Percentiles rank a stretch among this genome's conserved stretches.
phyloP scores from a whole-genome alignment of 2,888 invertebrate species.

The Omphaloscelis lunosa region DNA sequence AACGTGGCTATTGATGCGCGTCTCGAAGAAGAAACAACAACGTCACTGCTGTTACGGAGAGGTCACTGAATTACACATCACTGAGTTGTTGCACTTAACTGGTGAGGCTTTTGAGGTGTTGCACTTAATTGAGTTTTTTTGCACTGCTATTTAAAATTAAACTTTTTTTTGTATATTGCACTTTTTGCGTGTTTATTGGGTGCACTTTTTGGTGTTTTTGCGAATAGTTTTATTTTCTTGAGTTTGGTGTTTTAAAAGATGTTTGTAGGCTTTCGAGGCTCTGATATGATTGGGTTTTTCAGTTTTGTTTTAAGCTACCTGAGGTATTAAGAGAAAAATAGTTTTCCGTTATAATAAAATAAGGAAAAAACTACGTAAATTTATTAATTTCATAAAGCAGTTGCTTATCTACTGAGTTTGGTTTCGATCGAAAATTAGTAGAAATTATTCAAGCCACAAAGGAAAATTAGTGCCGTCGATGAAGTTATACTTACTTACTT shows the following conservation, averaged over 20 bases:
- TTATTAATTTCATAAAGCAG: background rate
- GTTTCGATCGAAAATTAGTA: background rate
- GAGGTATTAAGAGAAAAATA: background rate
- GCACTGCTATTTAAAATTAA: background rate
- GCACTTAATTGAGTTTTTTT: conserved; percentile 31
- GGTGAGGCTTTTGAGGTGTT: conserved; percentile 21
- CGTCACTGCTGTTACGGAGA: conserved; percentile 44
- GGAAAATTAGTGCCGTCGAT: background rate
- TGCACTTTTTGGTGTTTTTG: background rate
- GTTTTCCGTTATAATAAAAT: background rate
- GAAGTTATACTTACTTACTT: background rate
- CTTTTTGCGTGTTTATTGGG: background rate
- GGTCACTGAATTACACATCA: conserved; percentile 49
- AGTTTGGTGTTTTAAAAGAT: background rate
- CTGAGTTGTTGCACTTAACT: conserved; percentile 37
- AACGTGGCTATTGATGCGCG: conserved; percentile 70
- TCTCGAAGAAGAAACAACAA: conserved; percentile 37
- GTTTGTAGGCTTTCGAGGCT: background rate
- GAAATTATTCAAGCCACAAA: conserved; percentile 4
- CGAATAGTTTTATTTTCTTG: background rate
- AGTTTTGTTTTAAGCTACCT: background rate
- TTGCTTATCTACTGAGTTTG: too few species aligned
- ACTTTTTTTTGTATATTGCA: background rate
- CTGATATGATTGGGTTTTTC: background rate
- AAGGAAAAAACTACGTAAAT: too few species aligned